Evolutionary conservation across 2,888 invertebrate genomes (phyloP).

Genomic region (Trypoxylon attenuatum): DNA sequence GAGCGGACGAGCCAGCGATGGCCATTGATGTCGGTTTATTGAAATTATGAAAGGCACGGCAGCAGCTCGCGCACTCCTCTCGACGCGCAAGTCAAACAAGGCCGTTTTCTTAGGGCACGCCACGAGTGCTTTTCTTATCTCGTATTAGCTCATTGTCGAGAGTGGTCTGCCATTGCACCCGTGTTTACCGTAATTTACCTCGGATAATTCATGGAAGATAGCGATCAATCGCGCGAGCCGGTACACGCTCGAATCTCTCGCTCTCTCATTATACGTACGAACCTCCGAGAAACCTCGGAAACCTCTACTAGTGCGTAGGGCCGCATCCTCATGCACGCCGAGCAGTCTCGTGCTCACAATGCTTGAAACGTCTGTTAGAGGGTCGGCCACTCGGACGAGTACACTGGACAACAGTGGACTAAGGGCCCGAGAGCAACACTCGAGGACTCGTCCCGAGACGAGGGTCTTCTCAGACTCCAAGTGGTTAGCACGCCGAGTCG

Average conservation of each 20-base stretch:
- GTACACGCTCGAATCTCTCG: constrained; percentile 1
- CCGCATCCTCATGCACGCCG: background rate
- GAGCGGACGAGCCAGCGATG: constrained; percentile 12
- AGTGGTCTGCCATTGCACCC: constrained; percentile 9
- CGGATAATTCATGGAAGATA: constrained; percentile 35
- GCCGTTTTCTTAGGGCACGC: constrained; percentile 26
- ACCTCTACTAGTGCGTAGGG: background rate
- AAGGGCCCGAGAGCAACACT: background rate
- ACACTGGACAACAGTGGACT: background rate
- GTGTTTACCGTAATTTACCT: constrained; percentile 35
- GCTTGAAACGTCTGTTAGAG: constrained; percentile 5
- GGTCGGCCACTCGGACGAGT: background rate
- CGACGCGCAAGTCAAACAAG: constrained; percentile 31
- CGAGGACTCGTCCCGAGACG: constrained; percentile 1
- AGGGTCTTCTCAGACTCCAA: no score
- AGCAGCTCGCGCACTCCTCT: constrained; percentile 9
- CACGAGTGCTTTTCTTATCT: constrained; percentile 31
- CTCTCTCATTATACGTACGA: background rate
- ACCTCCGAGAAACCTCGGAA: background rate
- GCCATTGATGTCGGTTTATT: constrained; percentile 34
- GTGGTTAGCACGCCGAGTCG: background rate
- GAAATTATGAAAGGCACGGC: constrained; percentile 27
- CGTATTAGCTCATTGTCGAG: constrained; percentile 27
- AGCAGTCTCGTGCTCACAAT: background rate
- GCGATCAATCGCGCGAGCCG: constrained; percentile 19